A percentile compares a stretch with the other conserved stretches of the same genome.
Evolutionary conservation across 2,797 vertebrate genomes (phyloP).

Genomic region (Arrhamphus sclerolepis): DNA sequence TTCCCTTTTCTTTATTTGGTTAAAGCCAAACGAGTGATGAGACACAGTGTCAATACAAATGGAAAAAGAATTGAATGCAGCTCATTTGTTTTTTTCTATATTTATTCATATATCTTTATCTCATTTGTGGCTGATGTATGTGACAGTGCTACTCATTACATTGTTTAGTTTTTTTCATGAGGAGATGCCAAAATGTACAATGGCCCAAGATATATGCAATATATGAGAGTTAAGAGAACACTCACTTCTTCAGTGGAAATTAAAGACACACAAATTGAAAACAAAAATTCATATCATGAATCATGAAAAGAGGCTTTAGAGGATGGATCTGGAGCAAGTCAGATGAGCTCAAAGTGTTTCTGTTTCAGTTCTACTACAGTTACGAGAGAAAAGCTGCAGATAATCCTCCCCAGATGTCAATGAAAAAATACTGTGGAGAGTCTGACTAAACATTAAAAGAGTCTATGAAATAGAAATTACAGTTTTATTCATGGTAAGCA

Average conservation of each 20-base stretch:
- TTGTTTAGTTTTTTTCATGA: not conserved
- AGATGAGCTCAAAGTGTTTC: slow-evolving; percentile 19
- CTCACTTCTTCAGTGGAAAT: slow-evolving; percentile 12
- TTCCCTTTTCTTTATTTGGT: not conserved
- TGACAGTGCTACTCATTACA: not conserved
- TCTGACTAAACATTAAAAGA: slow-evolving; percentile 28
- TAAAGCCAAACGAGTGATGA: not conserved
- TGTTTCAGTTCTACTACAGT: slow-evolving; percentile 24
- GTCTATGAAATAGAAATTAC: slow-evolving; percentile 34
- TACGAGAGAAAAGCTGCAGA: slow-evolving; percentile 26
- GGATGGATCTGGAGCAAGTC: slow-evolving; percentile 18
- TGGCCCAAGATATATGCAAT: slow-evolving; percentile 16
- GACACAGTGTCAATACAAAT: not conserved
- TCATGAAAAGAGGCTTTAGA: slow-evolving; percentile 21
- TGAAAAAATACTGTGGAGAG: slow-evolving; percentile 11
- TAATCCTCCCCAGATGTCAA: slow-evolving; percentile 26
- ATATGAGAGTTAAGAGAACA: slow-evolving; percentile 20
- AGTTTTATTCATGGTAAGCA: slow-evolving; percentile 43
- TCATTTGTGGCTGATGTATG: not conserved
- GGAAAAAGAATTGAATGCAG: not conserved
- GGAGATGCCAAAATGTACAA: slow-evolving; percentile 9
- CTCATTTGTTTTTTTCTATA: not conserved
- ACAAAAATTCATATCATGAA: slow-evolving; percentile 7
- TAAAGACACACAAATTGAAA: slow-evolving; percentile 15
- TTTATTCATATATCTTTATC: not conserved